Percentiles rank a stretch among this genome's conserved stretches.
These are phyloP conservation scores for Tenthredo scrophulariae DNA, from an alignment of 2,888 invertebrate genomes.

Conservation along the genomic window DNA sequence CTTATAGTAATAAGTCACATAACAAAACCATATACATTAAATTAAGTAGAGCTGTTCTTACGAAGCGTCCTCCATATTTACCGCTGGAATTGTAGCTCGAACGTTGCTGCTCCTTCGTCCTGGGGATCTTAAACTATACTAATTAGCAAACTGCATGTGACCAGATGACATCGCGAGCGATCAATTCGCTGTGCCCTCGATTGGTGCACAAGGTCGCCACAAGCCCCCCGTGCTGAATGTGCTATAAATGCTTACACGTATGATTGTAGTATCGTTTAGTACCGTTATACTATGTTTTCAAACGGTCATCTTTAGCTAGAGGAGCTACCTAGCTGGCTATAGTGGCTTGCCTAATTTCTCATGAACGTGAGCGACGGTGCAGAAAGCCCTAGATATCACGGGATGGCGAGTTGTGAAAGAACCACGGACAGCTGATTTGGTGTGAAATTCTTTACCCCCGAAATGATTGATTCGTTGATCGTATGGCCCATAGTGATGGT, in stretches of 20 bases:
- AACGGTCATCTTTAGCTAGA: background rate
- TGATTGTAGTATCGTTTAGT: slow-evolving; percentile 19
- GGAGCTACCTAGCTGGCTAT: background rate
- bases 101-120: background rate
- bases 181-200: slow-evolving; percentile 19
- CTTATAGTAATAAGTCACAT: background rate
- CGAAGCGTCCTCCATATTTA: slow-evolving; percentile 11
- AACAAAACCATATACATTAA: slow-evolving; percentile 3
- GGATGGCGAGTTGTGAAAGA: background rate
- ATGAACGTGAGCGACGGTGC: background rate
- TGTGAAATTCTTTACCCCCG: background rate
- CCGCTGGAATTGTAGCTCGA: background rate
- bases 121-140: background rate
- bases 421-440: background rate
- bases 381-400: background rate
- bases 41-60: background rate
- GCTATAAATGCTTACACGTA: background rate
- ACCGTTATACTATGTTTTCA: slow-evolving; percentile 41
- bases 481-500: background rate
- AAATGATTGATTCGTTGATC: background rate
- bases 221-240: slow-evolving; percentile 29
- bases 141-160: slow-evolving; percentile 14
- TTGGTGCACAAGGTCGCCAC: slow-evolving; percentile 27
- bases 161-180: background rate
- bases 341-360: background rate